Base-by-base conservation (phyloP, 2,888 invertebrate genomes). In the Erannis defoliaria region DNA sequence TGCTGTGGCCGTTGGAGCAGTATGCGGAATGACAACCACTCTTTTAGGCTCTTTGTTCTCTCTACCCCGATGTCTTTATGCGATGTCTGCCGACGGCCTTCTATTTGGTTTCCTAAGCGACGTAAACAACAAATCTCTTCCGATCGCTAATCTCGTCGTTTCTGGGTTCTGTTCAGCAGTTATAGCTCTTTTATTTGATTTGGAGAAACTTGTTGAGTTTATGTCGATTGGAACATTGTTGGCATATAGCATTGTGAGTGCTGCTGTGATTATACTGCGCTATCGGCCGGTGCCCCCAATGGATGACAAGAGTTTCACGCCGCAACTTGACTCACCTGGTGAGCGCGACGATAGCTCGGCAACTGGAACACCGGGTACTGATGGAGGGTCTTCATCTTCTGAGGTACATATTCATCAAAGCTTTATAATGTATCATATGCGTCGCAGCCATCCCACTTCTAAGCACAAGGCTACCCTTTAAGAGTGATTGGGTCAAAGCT, bases 21-120 rank as follows among this genome's bases (percentile, higher is more conserved):
- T 98, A 2, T 97, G 97, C 75, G 98, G 98, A n/a, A 97, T 98
- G 97, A 97, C 97, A 0, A 97, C 97, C 0, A 97, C 97, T 0
- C 89, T 98, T 2, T 94, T 98, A 55, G 98, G 98, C 0, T 97
- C 97, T 0, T 90, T 98, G 16, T 98, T 97, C 84, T 96, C 98
- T 0, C 88, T 98, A 8, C 98, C 98, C 0, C 94, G 97, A 18
- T 97, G 97, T 75, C 95, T 98, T 88, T 98, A 98, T 77, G 96
- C 98, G 0, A 98, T 98, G 98, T 97, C 98, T 0, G 94, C 95
- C 23, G 98, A 98, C 78, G 98, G 98, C 0, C 90, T 98, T 10
- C 90, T 98, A 12, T 98, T 98, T 77, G 94, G 95, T 40, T 96
- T 96, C 75, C 92, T 97, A 37, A 97, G 97, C 5, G 95, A 95